A percentile compares a stretch with the other conserved stretches of the same genome.
phyloP scores from a whole-genome alignment of 2,888 invertebrate genomes.

The Myopa tessellatipennis region DNA sequence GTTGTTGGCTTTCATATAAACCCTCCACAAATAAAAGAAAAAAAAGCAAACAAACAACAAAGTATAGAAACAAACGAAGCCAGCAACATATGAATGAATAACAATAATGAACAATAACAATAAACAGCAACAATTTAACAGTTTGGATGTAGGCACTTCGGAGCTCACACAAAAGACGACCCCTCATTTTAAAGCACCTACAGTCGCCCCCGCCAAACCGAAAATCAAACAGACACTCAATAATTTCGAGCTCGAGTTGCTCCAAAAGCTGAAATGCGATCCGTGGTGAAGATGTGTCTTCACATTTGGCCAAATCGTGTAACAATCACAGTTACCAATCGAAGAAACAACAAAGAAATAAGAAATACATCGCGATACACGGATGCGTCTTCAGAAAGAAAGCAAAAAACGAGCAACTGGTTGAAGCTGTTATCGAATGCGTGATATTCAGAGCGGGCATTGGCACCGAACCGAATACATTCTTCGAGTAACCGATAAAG shows the following conservation, averaged over 20 bases:
- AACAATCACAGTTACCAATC: conserved; percentile 8
- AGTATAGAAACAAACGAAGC: conserved; percentile 43
- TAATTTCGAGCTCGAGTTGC: neutral
- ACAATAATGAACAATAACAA: conserved; percentile 27
- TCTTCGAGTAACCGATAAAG: neutral
- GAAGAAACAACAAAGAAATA: neutral
- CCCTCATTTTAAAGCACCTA: neutral
- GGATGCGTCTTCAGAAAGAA: neutral
- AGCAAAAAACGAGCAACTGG: neutral
- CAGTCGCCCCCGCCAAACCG: neutral
- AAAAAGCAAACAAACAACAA: neutral
- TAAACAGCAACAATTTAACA: conserved; percentile 4
- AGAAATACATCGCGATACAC: neutral
- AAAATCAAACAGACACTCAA: neutral
- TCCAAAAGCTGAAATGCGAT: neutral
- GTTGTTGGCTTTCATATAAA: neutral
- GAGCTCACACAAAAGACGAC: neutral
- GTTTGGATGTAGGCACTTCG: neutral
- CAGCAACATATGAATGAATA: conserved; percentile 13
- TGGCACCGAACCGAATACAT: neutral
- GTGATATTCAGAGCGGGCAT: conserved; percentile 16
- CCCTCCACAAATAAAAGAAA: neutral
- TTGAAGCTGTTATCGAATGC: conserved; percentile 52
- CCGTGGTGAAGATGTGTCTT: conserved; percentile 33
- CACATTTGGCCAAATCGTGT: conserved; percentile 42